These are phyloP conservation scores for Drosophila nikananu DNA, from an alignment of 1,140 invertebrate species.

Conservation along the genomic window DNA sequence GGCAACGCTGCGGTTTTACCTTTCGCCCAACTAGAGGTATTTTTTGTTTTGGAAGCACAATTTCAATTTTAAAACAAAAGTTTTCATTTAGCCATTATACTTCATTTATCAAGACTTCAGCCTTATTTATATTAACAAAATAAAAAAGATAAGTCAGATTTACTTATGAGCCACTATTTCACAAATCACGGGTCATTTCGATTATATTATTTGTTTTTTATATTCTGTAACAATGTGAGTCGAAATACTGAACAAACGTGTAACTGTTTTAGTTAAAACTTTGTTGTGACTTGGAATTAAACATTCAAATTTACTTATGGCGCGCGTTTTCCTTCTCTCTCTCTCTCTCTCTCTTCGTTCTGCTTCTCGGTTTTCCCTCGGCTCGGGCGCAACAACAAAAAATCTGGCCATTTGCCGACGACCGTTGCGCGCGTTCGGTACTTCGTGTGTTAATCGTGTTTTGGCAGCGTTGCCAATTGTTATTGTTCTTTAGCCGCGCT, in stretches of 20 bases:
- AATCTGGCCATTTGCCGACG: constrained; percentile 1
- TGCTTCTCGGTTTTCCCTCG: background rate
- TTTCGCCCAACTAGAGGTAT: background rate
- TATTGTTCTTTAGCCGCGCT: constrained; percentile 14
- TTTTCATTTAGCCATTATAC: too few relatives aligned
- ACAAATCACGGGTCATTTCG: too few relatives aligned
- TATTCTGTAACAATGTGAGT: too few relatives aligned
- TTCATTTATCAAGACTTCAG: too few relatives aligned
- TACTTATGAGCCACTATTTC: too few relatives aligned
- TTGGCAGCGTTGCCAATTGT: constrained; percentile 13
- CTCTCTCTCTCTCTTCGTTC: background rate
- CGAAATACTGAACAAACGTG: background rate
- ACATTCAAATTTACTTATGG: background rate
- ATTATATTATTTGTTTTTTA: too few relatives aligned
- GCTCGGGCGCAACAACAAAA: constrained; percentile 2
- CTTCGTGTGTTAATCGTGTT: constrained; percentile 6
- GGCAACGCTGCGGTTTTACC: background rate
- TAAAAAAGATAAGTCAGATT: too few relatives aligned
- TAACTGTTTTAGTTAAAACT: too few relatives aligned
- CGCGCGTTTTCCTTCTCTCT: background rate
- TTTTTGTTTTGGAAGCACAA: background rate
- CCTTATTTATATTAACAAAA: too few relatives aligned
- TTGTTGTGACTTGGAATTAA: background rate
- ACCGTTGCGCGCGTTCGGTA: constrained; percentile 3
- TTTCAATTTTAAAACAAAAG: too few relatives aligned